Conservation (phyloP, 1,140 invertebrate genomes). For the Antheraea pernyi region DNA sequence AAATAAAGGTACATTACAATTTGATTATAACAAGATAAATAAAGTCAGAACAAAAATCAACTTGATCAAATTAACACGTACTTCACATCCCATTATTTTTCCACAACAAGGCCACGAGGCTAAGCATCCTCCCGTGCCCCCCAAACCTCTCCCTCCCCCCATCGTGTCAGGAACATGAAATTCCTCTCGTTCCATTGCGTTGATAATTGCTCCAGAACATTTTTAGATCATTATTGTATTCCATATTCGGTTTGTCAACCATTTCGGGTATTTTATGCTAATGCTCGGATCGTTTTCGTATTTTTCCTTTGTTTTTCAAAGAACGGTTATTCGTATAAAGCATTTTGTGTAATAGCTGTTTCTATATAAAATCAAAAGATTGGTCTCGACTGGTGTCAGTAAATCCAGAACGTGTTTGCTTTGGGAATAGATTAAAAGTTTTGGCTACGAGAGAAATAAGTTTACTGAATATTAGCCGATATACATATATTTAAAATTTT, state of each 20-base stretch:
- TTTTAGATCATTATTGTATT: constrained; percentile 4
- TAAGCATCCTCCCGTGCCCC: not conserved
- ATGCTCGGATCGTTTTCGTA: not conserved
- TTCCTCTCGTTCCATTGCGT: not conserved
- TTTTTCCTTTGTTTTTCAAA: not conserved
- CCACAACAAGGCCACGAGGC: not conserved
- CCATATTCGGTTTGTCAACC: not conserved
- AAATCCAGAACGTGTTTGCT: too few species aligned
- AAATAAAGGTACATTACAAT: not conserved
- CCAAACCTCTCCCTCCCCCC: not conserved
- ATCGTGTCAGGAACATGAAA: not conserved
- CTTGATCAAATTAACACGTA: not conserved
- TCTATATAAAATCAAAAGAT: too few species aligned
- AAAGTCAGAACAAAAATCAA: not conserved
- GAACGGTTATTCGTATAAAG: not conserved
- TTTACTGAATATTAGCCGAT: too few species aligned
- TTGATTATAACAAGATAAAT: not conserved
- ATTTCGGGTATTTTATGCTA: constrained; percentile 2
- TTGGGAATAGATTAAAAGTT: too few species aligned
- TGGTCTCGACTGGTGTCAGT: too few species aligned
- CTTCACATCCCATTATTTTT: constrained; percentile 1
- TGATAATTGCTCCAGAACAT: not conserved
- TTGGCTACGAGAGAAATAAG: too few species aligned
- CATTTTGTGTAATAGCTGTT: too few species aligned
- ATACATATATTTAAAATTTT: too few species aligned